Conservation (phyloP, 2,888 invertebrate species). For the Macrosoma leucophasiata region DNA sequence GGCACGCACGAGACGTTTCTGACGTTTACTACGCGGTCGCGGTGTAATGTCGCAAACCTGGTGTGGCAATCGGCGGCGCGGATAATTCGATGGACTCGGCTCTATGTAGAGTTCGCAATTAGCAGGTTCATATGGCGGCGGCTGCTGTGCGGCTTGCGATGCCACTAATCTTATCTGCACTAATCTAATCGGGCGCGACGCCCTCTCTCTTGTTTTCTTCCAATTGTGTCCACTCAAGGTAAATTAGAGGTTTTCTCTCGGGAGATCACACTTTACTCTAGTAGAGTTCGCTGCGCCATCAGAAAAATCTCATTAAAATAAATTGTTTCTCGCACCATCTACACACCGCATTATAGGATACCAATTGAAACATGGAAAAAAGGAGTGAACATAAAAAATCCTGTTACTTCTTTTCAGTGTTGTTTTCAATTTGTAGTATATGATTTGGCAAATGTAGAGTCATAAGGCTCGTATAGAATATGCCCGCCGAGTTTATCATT, state of each 20-base stretch:
- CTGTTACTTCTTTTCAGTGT: too few relatives aligned
- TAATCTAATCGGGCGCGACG: conserved; percentile 69
- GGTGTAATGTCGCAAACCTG: too few relatives aligned
- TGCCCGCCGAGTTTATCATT: too few relatives aligned
- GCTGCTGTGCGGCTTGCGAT: conserved; percentile 35
- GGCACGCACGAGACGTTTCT: conserved; percentile 14
- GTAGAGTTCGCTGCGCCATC: conserved; percentile 45
- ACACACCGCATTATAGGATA: too few relatives aligned
- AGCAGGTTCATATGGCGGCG: conserved; percentile 46
- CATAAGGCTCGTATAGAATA: too few relatives aligned
- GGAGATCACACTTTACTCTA: conserved; percentile 50
- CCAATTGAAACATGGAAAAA: too few relatives aligned
- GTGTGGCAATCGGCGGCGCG: conserved; percentile 28
- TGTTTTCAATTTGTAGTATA: too few relatives aligned
- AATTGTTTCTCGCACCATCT: conserved; percentile 27
- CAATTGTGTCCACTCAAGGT: conserved; percentile 72
- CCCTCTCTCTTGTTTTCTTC: conserved; percentile 72
- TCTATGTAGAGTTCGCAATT: conserved; percentile 46
- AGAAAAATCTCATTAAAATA: conserved; percentile 37
- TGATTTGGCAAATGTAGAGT: too few relatives aligned
- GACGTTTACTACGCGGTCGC: too few relatives aligned
- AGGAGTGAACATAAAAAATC: too few relatives aligned
- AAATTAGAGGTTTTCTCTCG: conserved; percentile 66
- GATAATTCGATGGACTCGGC: conserved; percentile 25
- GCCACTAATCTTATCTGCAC: conserved; percentile 67